These are phyloP conservation scores for Schrankia costaestrigalis DNA, from an alignment of 2,888 invertebrate species.

Conservation along the genomic window DNA sequence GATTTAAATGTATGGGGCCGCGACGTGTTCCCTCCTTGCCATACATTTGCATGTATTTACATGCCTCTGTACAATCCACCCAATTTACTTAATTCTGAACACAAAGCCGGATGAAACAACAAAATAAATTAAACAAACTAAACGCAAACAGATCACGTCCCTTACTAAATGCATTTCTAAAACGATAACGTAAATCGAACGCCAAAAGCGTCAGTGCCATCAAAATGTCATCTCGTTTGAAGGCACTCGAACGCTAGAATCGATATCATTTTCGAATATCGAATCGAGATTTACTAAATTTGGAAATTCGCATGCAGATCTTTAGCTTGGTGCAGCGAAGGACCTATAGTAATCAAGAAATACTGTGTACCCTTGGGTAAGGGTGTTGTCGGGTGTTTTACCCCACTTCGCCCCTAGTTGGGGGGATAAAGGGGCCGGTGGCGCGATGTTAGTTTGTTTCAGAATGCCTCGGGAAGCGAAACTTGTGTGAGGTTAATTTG, in stretches of 20 bases:
- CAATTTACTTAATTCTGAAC: constrained; percentile 21
- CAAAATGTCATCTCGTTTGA: constrained; percentile 54
- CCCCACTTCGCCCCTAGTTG: constrained; percentile 28
- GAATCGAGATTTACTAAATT: constrained; percentile 62
- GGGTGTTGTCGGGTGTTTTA: constrained; percentile 29
- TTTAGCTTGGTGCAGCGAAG: constrained; percentile 50
- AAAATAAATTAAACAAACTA: constrained; percentile 31
- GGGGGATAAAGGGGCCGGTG: constrained; percentile 30
- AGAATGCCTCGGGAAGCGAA: constrained; percentile 39
- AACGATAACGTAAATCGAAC: constrained; percentile 50
- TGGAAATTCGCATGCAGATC: constrained; percentile 70
- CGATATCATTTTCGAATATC: constrained; percentile 55
- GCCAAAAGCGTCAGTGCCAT: constrained; percentile 43
- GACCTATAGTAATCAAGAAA: constrained; percentile 47
- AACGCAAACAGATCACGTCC: constrained; percentile 47
- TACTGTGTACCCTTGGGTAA: constrained; percentile 38
- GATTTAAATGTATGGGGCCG: constrained; percentile 24
- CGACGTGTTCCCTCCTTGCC: constrained; percentile 6
- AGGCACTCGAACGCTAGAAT: constrained; percentile 43
- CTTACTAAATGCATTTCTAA: constrained; percentile 44
- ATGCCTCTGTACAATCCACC: constrained; percentile 6
- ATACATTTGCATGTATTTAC: constrained; percentile 26
- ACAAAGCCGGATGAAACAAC: constrained; percentile 21
- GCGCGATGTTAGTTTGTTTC: constrained; percentile 45
- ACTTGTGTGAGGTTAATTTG: constrained; percentile 48